Conservation (phyloP, 2,797 vertebrate genomes). For the Sylvia borin region DNA sequence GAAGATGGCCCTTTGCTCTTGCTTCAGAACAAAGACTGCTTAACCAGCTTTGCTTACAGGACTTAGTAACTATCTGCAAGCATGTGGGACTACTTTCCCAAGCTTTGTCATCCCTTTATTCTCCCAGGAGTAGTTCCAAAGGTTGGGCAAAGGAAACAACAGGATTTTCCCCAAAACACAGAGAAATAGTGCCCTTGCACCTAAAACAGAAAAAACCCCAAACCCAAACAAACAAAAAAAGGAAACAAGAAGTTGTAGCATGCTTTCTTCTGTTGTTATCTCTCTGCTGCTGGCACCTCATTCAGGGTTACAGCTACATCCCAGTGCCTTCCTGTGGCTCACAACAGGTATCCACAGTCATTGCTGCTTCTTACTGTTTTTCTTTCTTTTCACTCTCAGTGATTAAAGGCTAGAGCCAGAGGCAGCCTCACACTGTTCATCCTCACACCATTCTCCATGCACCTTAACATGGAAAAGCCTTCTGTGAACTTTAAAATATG, state of each 20-base stretch:
- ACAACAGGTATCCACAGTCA: neutral
- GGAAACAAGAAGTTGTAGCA: neutral
- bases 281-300: neutral
- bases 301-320: neutral
- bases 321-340: neutral
- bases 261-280: neutral
- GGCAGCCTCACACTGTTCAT: neutral
- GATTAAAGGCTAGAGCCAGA: neutral
- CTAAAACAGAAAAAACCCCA: neutral
- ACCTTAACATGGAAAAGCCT: neutral
- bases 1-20: neutral
- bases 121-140: neutral
- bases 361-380: neutral
- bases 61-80: neutral
- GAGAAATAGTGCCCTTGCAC: neutral
- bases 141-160: neutral
- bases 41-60: neutral
- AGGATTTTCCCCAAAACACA: neutral
- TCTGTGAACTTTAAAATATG: neutral
- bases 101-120: neutral
- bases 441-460: neutral
- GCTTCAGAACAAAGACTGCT: neutral
- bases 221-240: neutral
- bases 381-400: neutral
- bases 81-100: neutral